Conservation (phyloP, 2,797 vertebrate species). For the Pseudochirops cupreus region DNA sequence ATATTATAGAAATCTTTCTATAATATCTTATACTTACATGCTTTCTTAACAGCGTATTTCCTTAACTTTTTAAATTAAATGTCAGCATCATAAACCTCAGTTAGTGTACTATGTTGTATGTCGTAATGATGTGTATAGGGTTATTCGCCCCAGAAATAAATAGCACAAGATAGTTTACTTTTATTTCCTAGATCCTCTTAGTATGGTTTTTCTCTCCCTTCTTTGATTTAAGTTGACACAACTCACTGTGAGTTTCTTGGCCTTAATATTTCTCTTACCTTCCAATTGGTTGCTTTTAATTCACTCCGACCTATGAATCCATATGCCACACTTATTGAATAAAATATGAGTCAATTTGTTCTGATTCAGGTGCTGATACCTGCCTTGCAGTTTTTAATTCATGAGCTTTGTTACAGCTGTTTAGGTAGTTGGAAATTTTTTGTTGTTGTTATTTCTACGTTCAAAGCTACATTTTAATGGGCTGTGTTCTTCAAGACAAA, state of each 20-base stretch:
- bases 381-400: neutral
- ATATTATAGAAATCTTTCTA: neutral
- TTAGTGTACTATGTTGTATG: neutral
- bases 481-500: neutral
- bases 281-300: neutral
- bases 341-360: neutral
- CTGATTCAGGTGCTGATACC: neutral
- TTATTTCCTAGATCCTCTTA: neutral
- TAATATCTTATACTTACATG: slow-evolving; percentile 22
- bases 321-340: neutral
- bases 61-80: slow-evolving; percentile 47
- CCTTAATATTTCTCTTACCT: neutral
- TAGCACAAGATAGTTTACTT: neutral
- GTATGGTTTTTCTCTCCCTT: neutral
- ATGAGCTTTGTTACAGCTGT: neutral
- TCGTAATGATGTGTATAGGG: neutral
- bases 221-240: neutral
- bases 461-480: neutral
- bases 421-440: neutral
- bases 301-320: neutral
- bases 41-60: slow-evolving; percentile 37
- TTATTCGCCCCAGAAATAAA: neutral
- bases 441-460: neutral
- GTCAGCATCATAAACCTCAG: neutral
- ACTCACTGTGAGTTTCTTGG: neutral